A percentile compares a stretch with the other conserved stretches of the same genome.
phyloP scores from a whole-genome alignment of 1,140 invertebrate species.

The Drosophila albomicans region DNA sequence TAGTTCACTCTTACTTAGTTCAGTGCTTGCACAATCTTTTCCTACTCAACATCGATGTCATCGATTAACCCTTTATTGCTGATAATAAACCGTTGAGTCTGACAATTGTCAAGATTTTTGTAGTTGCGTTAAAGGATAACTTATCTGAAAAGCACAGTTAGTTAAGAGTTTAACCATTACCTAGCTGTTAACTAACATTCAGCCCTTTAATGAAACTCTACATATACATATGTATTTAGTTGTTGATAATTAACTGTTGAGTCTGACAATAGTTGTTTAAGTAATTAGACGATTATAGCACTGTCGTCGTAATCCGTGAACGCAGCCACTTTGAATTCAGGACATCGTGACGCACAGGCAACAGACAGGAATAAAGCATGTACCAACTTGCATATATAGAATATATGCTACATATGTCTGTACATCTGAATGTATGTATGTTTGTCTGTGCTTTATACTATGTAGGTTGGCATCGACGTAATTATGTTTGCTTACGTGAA shows the following conservation, averaged over 20 bases:
- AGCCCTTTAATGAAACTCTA: not conserved
- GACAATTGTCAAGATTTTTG: not conserved
- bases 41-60: no score
- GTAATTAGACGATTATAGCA: slow-evolving; percentile 26
- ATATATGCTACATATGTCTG: slow-evolving; percentile 3
- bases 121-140: no score
- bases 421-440: slow-evolving; percentile 3
- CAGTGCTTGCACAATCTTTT: no score
- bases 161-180: no score
- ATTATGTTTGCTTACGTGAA: slow-evolving; percentile 81
- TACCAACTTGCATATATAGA: not conserved
- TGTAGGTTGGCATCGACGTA: slow-evolving; percentile 67
- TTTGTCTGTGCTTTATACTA: slow-evolving; percentile 3
- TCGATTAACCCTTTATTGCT: no score
- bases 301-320: not conserved
- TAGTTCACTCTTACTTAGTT: no score
- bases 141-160: no score
- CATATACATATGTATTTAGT: not conserved
- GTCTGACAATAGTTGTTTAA: not conserved
- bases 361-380: slow-evolving; percentile 10
- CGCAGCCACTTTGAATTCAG: slow-evolving; percentile 24
- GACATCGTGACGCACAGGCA: slow-evolving; percentile 50
- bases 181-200: slow-evolving; percentile 24
- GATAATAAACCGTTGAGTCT: not conserved
- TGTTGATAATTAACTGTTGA: not conserved